phyloP scores from a whole-genome alignment of 2,113 vertebrate genomes.

The Ailuropoda melanoleuca region DNA sequence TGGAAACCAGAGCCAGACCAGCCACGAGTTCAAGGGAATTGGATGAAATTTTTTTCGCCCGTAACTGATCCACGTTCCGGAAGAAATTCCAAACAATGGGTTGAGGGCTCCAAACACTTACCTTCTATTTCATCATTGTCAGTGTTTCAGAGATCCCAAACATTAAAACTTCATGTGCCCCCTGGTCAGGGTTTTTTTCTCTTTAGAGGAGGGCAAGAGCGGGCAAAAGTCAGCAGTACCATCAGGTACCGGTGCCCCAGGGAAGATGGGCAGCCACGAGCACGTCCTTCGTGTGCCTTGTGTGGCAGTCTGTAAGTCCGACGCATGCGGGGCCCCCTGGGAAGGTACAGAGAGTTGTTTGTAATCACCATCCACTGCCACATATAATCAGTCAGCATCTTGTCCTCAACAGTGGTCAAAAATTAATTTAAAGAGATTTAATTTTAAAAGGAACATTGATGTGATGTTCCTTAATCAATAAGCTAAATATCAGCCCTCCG shows the following conservation, averaged over 20 bases:
- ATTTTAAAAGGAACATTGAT: slow-evolving; percentile 12
- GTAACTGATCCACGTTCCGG: not conserved
- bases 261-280: accelerated
- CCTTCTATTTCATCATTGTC: not conserved
- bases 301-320: not conserved
- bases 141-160: not conserved
- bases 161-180: too few relatives aligned
- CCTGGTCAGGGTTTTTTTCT: accelerated
- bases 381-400: not conserved
- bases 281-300: accelerated
- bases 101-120: not conserved
- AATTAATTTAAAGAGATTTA: slow-evolving; percentile 37
- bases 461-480: slow-evolving; percentile 12
- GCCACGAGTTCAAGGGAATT: not conserved
- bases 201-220: not conserved
- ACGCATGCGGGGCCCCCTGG: not conserved
- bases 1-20: not conserved
- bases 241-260: accelerated
- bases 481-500: not conserved
- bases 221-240: not conserved
- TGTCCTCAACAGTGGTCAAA: not conserved
- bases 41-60: not conserved
- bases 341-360: not conserved
- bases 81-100: not conserved
- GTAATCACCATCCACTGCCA: not conserved